Evolutionary conservation across 2,113 vertebrate species (phyloP), one percentile per base, ranked within the genome.

Genomic region (Prinia subflava): DNA sequence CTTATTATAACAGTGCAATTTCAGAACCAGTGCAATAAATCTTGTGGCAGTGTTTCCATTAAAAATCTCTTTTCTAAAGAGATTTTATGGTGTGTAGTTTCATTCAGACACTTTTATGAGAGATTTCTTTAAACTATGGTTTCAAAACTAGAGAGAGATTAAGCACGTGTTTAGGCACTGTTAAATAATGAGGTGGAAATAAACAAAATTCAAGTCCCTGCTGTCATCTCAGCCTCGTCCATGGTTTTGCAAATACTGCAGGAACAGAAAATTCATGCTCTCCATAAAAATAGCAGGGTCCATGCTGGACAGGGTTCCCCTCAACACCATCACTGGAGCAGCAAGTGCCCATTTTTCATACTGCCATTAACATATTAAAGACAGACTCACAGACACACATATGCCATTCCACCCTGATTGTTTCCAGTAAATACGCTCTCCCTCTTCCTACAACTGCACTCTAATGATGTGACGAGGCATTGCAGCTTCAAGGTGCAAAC

Each of bases 1-100:
- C 94, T 93, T 95, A 87, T 73, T 94, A 91, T 81, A 94, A 93
- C 33, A n/a, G 73, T 83, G 92, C 95, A 81, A 96, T 93, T 96
- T 96, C 75, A 95, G 91, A 91, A 42, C 62, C 65, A 41, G 80
- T 79, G 23, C 52, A 71, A 94, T 95, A 95, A 97, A 92, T 95
- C 56, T 91, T 92, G 78, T 3, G 1, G 68, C 76, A 89, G 64
- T 42, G 73, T 79, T 94, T 96, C 62, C 93, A 90, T 94, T 88
- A 94, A 96, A 94, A 97, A 95, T 53, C 53, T 94, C 25, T 57
- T 92, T 94, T 97, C 39, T 44, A 59, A 70, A 82, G 53, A 96
- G 81, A 33, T 91, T 83, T 77, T 86, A 95, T 82, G 70, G 46
- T 60, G 42, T 70, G 57, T 41, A 91, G 80, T 91, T 92, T 80